Evolutionary conservation across 2,113 vertebrate species (phyloP).

Genomic region (Engraulis encrasicolus): DNA sequence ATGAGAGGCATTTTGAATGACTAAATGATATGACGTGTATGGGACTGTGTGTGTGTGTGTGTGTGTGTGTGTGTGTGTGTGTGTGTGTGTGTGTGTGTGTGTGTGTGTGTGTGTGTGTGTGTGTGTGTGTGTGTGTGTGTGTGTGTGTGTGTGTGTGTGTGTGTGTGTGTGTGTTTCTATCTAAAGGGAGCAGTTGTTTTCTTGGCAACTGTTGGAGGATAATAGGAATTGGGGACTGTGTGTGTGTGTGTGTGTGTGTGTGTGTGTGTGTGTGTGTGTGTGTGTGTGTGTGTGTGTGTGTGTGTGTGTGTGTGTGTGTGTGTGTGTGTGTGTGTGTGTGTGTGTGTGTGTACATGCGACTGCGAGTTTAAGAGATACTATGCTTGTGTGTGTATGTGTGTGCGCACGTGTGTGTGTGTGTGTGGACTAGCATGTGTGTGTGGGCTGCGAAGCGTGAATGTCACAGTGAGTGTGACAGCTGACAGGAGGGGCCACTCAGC

Average conservation of each 20-base stretch:
- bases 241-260: background rate
- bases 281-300: conserved; percentile 35
- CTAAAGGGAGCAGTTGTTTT: conserved; percentile 11
- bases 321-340: too few relatives aligned
- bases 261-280: conserved; percentile 21
- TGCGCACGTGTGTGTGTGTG: background rate
- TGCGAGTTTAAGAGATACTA: too few relatives aligned
- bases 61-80: background rate
- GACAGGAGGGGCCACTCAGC: conserved; percentile 49
- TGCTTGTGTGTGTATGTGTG: background rate
- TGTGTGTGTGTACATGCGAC: too few relatives aligned
- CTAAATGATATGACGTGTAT: background rate
- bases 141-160: background rate
- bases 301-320: conserved; percentile 32
- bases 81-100: background rate
- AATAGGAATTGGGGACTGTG: background rate
- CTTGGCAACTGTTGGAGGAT: background rate
- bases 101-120: background rate
- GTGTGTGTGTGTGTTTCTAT: conserved; percentile 20
- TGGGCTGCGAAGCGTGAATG: conserved; percentile 19
- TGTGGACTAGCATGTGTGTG: conserved; percentile 28
- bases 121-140: background rate
- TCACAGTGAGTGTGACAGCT: conserved; percentile 51
- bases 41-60: background rate
- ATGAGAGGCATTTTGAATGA: background rate